These are phyloP conservation scores for Nezara viridula DNA, from an alignment of 2,888 invertebrate species.

Conservation along the genomic window DNA sequence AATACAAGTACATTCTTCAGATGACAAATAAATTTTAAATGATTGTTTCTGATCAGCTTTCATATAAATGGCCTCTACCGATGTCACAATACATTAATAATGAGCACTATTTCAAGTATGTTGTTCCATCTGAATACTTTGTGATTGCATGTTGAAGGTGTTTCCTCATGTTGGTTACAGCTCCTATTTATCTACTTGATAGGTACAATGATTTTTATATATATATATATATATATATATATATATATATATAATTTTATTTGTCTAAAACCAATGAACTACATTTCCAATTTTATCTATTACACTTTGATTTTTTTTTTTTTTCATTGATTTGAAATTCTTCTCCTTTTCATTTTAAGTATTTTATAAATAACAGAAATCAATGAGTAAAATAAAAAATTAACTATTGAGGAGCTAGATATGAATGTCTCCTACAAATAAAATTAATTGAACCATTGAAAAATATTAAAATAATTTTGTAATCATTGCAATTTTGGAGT, in stretches of 20 bases:
- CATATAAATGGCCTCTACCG: not conserved
- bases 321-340: not conserved
- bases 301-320: not conserved
- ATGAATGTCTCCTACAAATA: not conserved
- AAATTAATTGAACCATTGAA: not conserved
- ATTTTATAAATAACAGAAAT: not conserved
- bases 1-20: not conserved
- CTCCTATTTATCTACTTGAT: not conserved
- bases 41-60: not conserved
- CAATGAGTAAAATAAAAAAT: not conserved
- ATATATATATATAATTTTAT: too few species aligned
- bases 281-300: not conserved
- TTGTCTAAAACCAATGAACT: not conserved
- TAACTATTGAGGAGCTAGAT: not conserved
- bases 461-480: not conserved
- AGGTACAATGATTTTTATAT: too few species aligned
- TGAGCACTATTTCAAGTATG: not conserved
- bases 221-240: too few species aligned
- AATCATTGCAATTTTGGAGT: not conserved
- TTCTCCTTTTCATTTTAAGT: not conserved
- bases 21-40: not conserved
- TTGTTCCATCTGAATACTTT: not conserved
- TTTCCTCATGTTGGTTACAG: not conserved
- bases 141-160: not conserved
- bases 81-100: not conserved